Base-by-base conservation (phyloP, 2,888 invertebrate species). In the Apodemia zela region DNA sequence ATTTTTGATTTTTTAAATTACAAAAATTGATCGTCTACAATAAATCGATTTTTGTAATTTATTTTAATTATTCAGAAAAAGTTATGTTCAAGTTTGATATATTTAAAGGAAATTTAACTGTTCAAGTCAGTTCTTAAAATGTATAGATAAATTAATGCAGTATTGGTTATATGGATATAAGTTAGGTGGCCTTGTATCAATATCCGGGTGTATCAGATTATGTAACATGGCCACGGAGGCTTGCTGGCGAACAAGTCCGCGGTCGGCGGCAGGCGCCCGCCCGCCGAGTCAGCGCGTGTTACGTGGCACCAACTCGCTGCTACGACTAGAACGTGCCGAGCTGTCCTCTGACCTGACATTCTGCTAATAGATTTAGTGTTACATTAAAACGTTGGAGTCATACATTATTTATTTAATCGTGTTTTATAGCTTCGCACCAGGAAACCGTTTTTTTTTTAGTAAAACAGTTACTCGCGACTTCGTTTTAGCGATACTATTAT, bases 191-290 rank as follows among this genome's bases (percentile, higher is more conserved):
- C 86, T 87, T 86, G 87, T 68, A 71, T 72, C 72, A 71, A 82
- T 77, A 85, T 89, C 88, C 89, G 88, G 89, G 87, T 88, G 74
- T 77, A 71, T 79, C 72, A 69, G 69, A 78, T 87, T 87, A 87
- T 82, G 77, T 81, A 84, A 85, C 72, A 69, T 73, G 75, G 76
- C 75, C 77, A 78, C 72, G 63, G 72, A 69, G 71, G 68, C 74
- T 73, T 73, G 69, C 69, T 71, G 69, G 71, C 67, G 65, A 68
- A 42, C 47, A 47, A 66, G 65, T 62, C 18, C 62, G 59, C 66
- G 64, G 63, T 63, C 65, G 63, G 65, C 15, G 10, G 45, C 60
- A 60, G 45, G 60, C 60, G 45, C 42, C 58, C 54, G 54, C 18
- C 54, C 33, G 54, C 21, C 18, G 57, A 18, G 21, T 21, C 25